Evolutionary conservation across 1,140 invertebrate genomes (phyloP).

Genomic region (Nephila pilipes): DNA sequence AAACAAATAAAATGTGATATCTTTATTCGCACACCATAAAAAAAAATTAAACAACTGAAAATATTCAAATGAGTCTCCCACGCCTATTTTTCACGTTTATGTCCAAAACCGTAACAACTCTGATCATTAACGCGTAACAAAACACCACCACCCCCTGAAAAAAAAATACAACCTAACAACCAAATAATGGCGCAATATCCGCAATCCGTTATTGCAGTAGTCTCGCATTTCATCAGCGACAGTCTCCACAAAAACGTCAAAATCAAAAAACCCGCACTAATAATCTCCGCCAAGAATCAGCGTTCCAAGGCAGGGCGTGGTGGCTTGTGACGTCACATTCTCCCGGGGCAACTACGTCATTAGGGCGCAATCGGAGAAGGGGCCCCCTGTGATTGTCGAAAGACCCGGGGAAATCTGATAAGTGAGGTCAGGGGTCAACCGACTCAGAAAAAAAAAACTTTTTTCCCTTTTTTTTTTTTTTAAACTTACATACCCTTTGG

Average conservation of each 20-base stretch:
- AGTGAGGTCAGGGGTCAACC: constrained; percentile 68
- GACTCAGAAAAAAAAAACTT: constrained; percentile 23
- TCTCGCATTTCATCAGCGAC: neutral
- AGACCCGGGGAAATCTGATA: constrained; percentile 72
- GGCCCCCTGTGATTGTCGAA: constrained; percentile 55
- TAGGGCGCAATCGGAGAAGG: constrained; percentile 67
- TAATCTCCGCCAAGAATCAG: constrained; percentile 23
- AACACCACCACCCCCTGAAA: neutral
- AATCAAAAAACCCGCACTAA: constrained; percentile 3
- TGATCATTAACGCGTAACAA: constrained; percentile 1
- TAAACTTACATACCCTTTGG: constrained; percentile 30
- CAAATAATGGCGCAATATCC: constrained; percentile 23
- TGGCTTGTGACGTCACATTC: constrained; percentile 49
- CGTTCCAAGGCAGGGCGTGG: constrained; percentile 56
- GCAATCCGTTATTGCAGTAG: neutral
- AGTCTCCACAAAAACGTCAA: constrained; percentile 11
- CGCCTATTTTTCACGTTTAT: neutral
- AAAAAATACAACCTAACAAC: neutral
- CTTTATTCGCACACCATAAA: no score
- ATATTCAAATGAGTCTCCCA: neutral
- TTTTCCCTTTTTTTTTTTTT: constrained; percentile 27
- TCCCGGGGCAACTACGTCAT: constrained; percentile 54
- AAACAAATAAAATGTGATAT: no score
- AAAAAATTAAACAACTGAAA: neutral
- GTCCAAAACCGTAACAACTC: neutral